Conservation (phyloP, 2,888 invertebrate genomes). For the Limnephilus marmoratus region DNA sequence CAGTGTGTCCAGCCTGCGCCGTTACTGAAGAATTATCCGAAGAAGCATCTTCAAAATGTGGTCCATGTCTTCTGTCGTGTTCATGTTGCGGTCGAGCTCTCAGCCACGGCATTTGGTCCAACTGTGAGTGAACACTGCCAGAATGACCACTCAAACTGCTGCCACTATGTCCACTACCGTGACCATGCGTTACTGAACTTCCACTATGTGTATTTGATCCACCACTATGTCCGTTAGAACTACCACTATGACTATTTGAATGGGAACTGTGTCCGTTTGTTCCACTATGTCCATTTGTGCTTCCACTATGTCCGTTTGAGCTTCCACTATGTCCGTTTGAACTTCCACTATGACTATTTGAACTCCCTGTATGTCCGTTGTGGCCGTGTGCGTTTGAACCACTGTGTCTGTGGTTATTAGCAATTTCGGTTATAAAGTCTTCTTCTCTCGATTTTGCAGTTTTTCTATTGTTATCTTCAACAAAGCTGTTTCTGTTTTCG, state of each 20-base stretch:
- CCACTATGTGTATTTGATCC: constrained; percentile 36
- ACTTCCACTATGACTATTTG: constrained; percentile 27
- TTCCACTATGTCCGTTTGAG: neutral
- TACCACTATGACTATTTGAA: neutral
- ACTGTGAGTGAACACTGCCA: constrained; percentile 42
- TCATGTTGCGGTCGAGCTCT: constrained; percentile 71
- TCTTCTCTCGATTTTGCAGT: constrained; percentile 54
- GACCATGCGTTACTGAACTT: neutral
- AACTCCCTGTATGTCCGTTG: constrained; percentile 27
- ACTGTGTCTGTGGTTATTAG: constrained; percentile 48
- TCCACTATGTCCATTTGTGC: constrained; percentile 23
- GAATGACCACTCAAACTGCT: constrained; percentile 42
- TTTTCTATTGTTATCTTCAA: constrained; percentile 9
- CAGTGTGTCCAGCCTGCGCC: constrained; percentile 84
- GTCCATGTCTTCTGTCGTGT: constrained; percentile 81
- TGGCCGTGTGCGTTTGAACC: constrained; percentile 13
- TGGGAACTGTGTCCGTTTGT: neutral
- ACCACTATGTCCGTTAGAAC: neutral
- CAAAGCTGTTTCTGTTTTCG: constrained; percentile 2
- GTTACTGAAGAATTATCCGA: constrained; percentile 82
- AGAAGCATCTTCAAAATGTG: constrained; percentile 81
- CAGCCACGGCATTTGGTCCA: constrained; percentile 59
- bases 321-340: constrained; percentile 20
- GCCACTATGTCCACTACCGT: constrained; percentile 8
- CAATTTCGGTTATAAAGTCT: constrained; percentile 48